Conservation (phyloP, 2,888 invertebrate species). For the Smittia aterrima region DNA sequence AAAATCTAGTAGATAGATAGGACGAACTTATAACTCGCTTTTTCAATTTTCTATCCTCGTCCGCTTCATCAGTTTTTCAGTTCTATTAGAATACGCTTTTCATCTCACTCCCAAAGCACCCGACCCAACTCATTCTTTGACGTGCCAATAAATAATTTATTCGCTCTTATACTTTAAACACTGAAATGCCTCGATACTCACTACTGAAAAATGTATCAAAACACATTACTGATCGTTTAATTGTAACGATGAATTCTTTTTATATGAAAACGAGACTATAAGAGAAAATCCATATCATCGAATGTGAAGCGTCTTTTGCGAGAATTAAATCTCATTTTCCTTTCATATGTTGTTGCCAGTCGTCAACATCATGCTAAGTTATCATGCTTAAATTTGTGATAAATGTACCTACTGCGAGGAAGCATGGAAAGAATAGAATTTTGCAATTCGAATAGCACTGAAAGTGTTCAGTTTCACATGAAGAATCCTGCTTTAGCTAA, state of each 20-base stretch:
- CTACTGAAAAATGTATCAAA: background rate
- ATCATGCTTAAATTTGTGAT: conserved; percentile 34
- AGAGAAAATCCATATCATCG: background rate
- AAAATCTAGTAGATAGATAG: conserved; percentile 50
- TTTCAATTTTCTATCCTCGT: conserved; percentile 33
- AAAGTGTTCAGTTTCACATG: no score
- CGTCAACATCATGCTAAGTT: background rate
- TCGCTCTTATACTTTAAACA: background rate
- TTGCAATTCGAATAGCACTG: no score
- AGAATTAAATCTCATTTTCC: no score
- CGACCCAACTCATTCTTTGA: no score
- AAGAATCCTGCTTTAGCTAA: no score
- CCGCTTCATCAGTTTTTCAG: conserved; percentile 35
- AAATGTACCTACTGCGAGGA: conserved; percentile 18
- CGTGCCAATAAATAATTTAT: no score
- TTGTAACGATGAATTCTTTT: background rate
- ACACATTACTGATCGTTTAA: background rate
- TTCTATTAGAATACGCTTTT: conserved; percentile 2
- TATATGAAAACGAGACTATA: background rate
- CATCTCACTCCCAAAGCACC: background rate
- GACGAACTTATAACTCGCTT: conserved; percentile 35
- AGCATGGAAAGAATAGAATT: background rate
- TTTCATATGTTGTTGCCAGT: no score
- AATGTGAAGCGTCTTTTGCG: background rate
- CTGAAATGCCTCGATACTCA: conserved; percentile 1